Evolutionary conservation across 1,140 invertebrate genomes (phyloP).

Genomic region (Hylaeus anthracinus): DNA sequence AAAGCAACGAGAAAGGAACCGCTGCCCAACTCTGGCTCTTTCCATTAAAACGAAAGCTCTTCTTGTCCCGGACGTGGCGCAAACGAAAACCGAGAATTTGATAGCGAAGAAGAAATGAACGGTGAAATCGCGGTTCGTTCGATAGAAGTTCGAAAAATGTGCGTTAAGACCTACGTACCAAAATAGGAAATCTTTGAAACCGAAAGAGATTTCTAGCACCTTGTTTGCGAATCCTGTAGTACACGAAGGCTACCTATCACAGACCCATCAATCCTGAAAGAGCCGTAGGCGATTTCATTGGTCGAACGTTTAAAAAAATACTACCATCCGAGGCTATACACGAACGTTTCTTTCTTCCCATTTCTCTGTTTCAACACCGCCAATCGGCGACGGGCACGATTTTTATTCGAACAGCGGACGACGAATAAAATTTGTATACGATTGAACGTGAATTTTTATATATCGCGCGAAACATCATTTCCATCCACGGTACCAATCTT

Average conservation of each 20-base stretch:
- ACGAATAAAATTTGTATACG: too few species aligned
- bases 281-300: conserved; percentile 57
- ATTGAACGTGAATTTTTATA: too few species aligned
- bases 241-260: conserved; percentile 68
- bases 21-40: too few species aligned
- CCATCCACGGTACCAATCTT: too few species aligned
- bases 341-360: conserved; percentile 25
- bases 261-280: conserved; percentile 67
- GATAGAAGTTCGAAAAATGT: conserved; percentile 18
- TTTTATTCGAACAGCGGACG: too few species aligned
- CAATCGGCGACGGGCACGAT: background rate
- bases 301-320: conserved; percentile 69
- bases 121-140: background rate
- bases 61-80: too few species aligned
- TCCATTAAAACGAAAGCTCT: too few species aligned
- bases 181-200: conserved; percentile 63
- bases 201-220: conserved; percentile 64
- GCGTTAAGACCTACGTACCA: conserved; percentile 50
- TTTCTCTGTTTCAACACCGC: conserved; percentile 26
- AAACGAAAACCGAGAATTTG: too few species aligned
- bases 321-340: conserved; percentile 42
- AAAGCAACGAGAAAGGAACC: background rate
- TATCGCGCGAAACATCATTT: too few species aligned
- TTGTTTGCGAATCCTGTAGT: conserved; percentile 62
- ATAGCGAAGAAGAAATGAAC: too few species aligned